Evolutionary conservation across 2,888 invertebrate genomes (phyloP), one percentile per base, ranked within the genome.

Genomic region (Napeogenes inachia): DNA sequence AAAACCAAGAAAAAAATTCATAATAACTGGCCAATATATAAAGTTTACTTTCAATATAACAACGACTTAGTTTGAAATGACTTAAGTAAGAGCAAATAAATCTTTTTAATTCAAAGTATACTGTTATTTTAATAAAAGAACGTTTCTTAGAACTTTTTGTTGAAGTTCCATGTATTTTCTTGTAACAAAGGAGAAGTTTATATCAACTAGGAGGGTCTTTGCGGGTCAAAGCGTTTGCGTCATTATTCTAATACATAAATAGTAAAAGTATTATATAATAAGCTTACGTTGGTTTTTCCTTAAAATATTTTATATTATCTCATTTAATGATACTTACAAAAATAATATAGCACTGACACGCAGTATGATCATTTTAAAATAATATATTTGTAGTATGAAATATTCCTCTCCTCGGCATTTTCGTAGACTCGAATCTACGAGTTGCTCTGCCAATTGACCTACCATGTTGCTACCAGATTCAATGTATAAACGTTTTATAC

Each of bases 101-200:
- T 30, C 21, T 30, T 50, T 50, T 50, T 50, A 30, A 30, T 50
- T 50, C 50, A 30, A 50, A 50, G 50, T 50, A 50, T 50, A 47
- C n/a, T 50, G 30, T 50, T 50, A 30, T 50, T 50, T 50, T 50
- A 50, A 50, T 50, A 50, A 50, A 47, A 50, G 50, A 30, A 50
- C 50, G 50, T 21, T 50, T 50, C 50, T 50, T 30, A 47, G 10
- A 50, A 50, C 50, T 50, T 50, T 50, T 50, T 50, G 50, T 50
- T 50, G 47, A 50, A 50, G 21, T 50, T 50, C 50, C 50, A 50
- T 50, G 50, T 50, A 50, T 50, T 50, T 50, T 50, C 30, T 30
- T 50, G 12, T 50, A 50, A 50, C 50, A 50, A 50, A 50, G 50
- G 50, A 50, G 50, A 50, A 50, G 50, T 50, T 50, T 50, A 30